Evolutionary conservation across 2,113 vertebrate species (phyloP).

Genomic region (Halichoeres trimaculatus): DNA sequence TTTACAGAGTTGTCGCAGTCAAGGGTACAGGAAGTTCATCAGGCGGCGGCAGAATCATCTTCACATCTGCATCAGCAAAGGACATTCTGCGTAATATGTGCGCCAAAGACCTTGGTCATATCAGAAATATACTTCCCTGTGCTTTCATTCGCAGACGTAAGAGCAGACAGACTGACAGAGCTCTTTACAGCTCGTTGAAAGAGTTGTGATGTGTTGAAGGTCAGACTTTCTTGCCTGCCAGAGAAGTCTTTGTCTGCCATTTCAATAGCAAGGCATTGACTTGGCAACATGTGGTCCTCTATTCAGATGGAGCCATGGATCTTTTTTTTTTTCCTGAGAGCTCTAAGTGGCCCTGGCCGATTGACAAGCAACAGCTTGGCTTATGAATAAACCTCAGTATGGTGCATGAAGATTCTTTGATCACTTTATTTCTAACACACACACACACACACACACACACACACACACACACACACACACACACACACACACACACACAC

Average conservation of each 20-base stretch:
- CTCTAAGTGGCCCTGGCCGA: conserved; percentile 71
- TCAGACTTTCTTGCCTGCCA: conserved; percentile 70
- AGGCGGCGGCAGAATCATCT: background rate
- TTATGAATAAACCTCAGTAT: conserved; percentile 74
- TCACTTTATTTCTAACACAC: conserved; percentile 42
- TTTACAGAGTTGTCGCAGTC: no score
- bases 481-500: conserved; percentile 1
- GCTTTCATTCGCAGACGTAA: conserved; percentile 26
- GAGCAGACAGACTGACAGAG: conserved; percentile 40
- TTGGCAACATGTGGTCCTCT: conserved; percentile 71
- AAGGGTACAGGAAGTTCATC: no score
- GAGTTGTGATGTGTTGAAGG: conserved; percentile 70
- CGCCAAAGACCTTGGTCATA: background rate
- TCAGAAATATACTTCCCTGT: conserved; percentile 17
- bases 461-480: conserved; percentile 1
- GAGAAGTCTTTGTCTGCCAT: conserved; percentile 72
- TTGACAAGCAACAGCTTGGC: conserved; percentile 77
- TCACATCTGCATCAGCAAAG: background rate
- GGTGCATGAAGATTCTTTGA: conserved; percentile 58
- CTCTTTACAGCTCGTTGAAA: conserved; percentile 42
- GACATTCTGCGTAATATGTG: background rate
- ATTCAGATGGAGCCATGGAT: conserved; percentile 71
- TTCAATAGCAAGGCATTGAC: conserved; percentile 78
- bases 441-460: background rate
- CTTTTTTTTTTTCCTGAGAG: conserved; percentile 65